Percentiles rank a stretch among this genome's conserved stretches.
Evolutionary conservation across 2,113 vertebrate species (phyloP).

Genomic region (Mesembrinibis cayennensis): DNA sequence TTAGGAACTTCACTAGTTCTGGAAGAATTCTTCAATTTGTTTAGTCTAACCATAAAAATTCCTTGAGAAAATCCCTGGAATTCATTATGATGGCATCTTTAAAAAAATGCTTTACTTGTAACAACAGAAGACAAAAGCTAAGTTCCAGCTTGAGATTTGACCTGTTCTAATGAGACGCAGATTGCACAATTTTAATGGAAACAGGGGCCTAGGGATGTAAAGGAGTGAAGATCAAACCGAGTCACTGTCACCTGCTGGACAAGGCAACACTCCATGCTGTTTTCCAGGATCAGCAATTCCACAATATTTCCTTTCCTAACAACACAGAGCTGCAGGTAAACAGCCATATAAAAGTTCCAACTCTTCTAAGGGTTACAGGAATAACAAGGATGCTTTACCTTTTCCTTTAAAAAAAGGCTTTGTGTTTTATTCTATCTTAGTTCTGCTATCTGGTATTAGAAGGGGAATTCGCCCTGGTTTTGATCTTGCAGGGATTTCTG

Average conservation of each 20-base stretch:
- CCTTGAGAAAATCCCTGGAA: neutral
- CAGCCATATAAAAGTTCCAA: neutral
- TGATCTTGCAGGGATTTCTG: neutral
- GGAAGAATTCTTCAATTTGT: neutral
- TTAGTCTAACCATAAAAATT: neutral
- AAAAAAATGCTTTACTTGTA: neutral
- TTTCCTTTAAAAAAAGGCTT: neutral
- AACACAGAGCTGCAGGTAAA: neutral
- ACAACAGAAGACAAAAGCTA: neutral
- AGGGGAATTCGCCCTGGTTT: neutral
- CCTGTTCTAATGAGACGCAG: neutral
- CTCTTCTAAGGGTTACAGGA: neutral
- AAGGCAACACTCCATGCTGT: neutral
- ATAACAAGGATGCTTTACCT: neutral
- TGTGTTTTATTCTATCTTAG: neutral
- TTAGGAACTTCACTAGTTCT: neutral
- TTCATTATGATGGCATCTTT: neutral
- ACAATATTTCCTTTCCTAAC: neutral
- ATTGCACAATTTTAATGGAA: neutral
- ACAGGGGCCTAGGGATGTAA: neutral
- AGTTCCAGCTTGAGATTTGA: neutral
- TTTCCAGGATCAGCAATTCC: neutral
- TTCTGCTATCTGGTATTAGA: neutral
- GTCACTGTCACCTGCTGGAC: neutral
- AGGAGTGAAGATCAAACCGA: neutral